phyloP scores from a whole-genome alignment of 2,888 invertebrate genomes.

The Dynastes grantii region DNA sequence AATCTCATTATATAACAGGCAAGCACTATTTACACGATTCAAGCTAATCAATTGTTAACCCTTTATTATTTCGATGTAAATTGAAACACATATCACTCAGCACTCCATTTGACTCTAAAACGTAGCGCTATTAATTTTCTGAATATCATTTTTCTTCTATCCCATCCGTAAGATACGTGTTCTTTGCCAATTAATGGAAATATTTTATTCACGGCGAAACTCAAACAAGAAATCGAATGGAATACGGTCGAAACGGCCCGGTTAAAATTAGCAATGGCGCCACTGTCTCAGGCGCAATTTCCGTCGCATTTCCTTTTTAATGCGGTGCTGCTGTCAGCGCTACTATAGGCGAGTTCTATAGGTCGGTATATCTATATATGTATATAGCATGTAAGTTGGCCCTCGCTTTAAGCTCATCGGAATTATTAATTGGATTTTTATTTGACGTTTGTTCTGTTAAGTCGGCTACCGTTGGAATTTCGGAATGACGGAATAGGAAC shows the following conservation, averaged over 20 bases:
- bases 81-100: neutral
- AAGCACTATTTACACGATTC: neutral
- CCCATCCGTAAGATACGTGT: neutral
- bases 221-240: constrained; percentile 38
- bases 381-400: neutral
- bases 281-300: constrained; percentile 42
- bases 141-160: neutral
- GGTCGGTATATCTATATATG: neutral
- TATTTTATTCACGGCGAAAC: constrained; percentile 37
- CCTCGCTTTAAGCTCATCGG: constrained; percentile 9
- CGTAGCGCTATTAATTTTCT: constrained; percentile 18
- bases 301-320: constrained; percentile 45
- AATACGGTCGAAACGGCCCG: constrained; percentile 24
- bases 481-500: constrained; percentile 30
- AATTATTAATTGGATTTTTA: constrained; percentile 43
- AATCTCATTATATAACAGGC: neutral
- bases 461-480: constrained; percentile 14
- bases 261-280: constrained; percentile 45
- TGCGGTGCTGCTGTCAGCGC: constrained; percentile 2
- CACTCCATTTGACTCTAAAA: neutral
- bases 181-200: constrained; percentile 33
- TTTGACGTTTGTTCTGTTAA: constrained; percentile 3
- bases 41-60: neutral
- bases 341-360: neutral
- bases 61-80: neutral